Conservation (phyloP, 1,140 invertebrate genomes). For the Drosophila ananassae region DNA sequence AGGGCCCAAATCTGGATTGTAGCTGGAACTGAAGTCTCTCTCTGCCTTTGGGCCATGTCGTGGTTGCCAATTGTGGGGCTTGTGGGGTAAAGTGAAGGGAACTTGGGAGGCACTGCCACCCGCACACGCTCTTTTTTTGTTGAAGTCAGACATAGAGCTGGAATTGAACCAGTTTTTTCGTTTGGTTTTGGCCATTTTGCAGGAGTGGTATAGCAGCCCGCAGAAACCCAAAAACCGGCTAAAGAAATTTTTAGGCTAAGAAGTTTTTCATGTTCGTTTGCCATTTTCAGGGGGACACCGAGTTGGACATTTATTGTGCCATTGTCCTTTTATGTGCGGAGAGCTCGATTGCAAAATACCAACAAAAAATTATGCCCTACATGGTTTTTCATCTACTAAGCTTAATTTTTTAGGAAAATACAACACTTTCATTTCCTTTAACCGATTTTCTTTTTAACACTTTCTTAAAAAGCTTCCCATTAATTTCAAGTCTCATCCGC, state of each 20-base stretch:
- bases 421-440: neutral
- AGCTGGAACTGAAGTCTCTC: conserved; percentile 28
- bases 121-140: conserved; percentile 40
- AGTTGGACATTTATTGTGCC: conserved; percentile 14
- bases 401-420: neutral
- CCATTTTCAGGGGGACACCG: conserved; percentile 53
- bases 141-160: conserved; percentile 18
- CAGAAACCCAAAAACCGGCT: conserved; percentile 65
- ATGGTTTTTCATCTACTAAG: neutral
- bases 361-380: neutral
- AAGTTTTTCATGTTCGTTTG: conserved; percentile 77
- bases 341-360: neutral
- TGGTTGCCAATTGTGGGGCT: conserved; percentile 32
- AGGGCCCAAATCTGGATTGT: conserved; percentile 44
- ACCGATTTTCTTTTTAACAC: neutral
- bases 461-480: neutral
- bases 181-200: conserved; percentile 30
- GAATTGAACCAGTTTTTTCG: conserved; percentile 69
- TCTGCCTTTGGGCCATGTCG: conserved; percentile 48
- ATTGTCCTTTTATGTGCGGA: conserved; percentile 51
- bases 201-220: conserved; percentile 58
- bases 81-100: neutral
- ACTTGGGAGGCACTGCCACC: conserved; percentile 52
- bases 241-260: conserved; percentile 71
- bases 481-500: conserved; percentile 1